These are phyloP conservation scores for Orchesella cincta DNA, from an alignment of 1,140 invertebrate genomes.

Conservation along the genomic window DNA sequence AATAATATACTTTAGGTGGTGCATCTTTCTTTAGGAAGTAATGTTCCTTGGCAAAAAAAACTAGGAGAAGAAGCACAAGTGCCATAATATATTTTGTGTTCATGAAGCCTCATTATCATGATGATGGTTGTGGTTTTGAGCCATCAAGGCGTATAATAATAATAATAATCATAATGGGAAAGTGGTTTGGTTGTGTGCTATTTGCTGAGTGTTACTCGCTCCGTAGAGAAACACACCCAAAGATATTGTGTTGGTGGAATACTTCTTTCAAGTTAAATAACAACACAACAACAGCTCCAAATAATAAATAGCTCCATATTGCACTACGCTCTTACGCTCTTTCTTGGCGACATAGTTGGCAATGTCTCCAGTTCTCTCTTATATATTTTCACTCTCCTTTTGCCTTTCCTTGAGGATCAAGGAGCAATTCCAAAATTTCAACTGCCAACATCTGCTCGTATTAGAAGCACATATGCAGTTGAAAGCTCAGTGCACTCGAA, in stretches of 20 bases:
- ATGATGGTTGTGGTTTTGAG: background rate
- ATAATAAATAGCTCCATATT: too few species aligned
- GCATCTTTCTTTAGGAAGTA: background rate
- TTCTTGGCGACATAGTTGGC: conserved; percentile 9
- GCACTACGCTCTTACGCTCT: background rate
- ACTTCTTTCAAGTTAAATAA: background rate
- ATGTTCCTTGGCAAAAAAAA: background rate
- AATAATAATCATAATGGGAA: background rate
- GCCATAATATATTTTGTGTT: background rate
- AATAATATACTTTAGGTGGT: too few species aligned
- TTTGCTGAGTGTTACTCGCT: too few species aligned
- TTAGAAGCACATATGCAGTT: too few species aligned
- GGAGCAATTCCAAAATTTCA: background rate
- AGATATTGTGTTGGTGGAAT: background rate
- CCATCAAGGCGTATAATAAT: background rate
- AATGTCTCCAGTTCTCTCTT: conserved; percentile 16
- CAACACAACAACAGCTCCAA: background rate
- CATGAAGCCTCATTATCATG: conserved; percentile 25
- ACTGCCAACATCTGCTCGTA: background rate
- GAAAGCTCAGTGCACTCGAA: too few species aligned
- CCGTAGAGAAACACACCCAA: background rate
- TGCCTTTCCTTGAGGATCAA: background rate
- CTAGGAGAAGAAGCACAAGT: background rate
- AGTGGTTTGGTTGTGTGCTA: background rate
- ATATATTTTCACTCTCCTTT: too few species aligned